phyloP scores from a whole-genome alignment of 2,113 vertebrate genomes.

The Paedocypris sp. region DNA sequence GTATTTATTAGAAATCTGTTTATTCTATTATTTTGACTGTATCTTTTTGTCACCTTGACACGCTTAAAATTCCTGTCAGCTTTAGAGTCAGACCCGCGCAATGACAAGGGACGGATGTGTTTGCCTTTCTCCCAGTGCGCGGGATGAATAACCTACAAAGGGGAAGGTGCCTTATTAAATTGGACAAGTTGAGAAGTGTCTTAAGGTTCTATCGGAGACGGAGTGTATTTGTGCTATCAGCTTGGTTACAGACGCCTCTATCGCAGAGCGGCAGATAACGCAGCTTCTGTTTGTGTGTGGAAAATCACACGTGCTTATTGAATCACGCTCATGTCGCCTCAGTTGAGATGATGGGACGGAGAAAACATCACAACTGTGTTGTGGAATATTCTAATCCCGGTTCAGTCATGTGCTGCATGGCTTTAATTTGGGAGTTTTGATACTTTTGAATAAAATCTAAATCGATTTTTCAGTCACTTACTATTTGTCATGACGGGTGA shows the following conservation, averaged over 20 bases:
- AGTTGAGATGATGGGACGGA: constrained; percentile 18
- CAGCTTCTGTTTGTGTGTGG: constrained; percentile 3
- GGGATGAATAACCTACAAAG: constrained; percentile 49
- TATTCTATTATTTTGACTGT: constrained; percentile 65
- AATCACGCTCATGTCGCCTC: constrained; percentile 20
- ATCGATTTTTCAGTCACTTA: too few species aligned
- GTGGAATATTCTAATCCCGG: constrained; percentile 25
- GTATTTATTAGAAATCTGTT: constrained; percentile 49
- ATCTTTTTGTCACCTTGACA: constrained; percentile 56
- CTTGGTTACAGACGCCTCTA: constrained; percentile 18
- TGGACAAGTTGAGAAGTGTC: constrained; percentile 54
- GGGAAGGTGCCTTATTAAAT: constrained; percentile 60
- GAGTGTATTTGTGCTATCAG: constrained; percentile 33
- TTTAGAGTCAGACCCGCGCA: constrained; percentile 21
- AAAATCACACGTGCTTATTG: constrained; percentile 10
- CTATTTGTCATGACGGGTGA: too few species aligned
- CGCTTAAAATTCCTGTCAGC: constrained; percentile 54
- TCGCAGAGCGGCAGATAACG: constrained; percentile 26
- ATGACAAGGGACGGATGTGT: constrained; percentile 56
- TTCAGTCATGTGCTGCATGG: constrained; percentile 8
- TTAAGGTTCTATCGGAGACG: constrained; percentile 43
- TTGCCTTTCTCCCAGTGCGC: constrained; percentile 48
- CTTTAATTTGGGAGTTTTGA: neutral
- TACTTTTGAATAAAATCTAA: neutral
- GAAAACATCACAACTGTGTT: constrained; percentile 12